Base-by-base conservation (phyloP, 2,888 invertebrate species). In the Napeogenes inachia region DNA sequence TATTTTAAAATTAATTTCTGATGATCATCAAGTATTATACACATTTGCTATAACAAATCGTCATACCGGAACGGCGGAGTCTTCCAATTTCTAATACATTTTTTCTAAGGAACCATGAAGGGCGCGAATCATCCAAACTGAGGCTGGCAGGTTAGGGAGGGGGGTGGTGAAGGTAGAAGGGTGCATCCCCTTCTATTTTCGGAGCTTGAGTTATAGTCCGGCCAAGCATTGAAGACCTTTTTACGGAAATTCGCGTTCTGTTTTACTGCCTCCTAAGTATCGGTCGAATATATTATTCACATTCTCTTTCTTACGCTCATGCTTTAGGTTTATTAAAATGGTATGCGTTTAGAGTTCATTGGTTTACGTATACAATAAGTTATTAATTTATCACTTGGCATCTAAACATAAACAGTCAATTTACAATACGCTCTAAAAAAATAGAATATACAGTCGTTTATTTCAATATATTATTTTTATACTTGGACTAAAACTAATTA, bases 221-320 rank as follows among this genome's bases (percentile, higher is more conserved):
- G 82, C 87, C 87, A 84, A 88, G 82, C 84, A 82, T 84, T 85
- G 84, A 87, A 89, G 89, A 86, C 87, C 89, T 86, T 87, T 74
- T 87, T 88, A 84, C 87, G 77, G 84, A 87, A 87, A 85, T 88
- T 81, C 80, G 76, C 84, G 85, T 86, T 84, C 75, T 82, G 79
- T 84, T 89, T 89, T 89, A 88, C 76, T 78, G 73, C 72, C 81
- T 83, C 79, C 83, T 87, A 82, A 88, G 84, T 83, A 81, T 77
- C 71, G 80, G 81, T 78, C 73, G 80, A 75, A 79, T 89, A 83
- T 88, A 89, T 88, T 82, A 89, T 90, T 89, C 84, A 88, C 72
- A 78, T 80, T 73, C 79, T 82, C 85, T 72, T 69, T 60, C 30
- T 59, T 42, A 63, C 60, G 45, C 69, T 77, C 75, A 78, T 78